These are phyloP conservation scores for Formica aserva DNA, from an alignment of 2,888 invertebrate genomes.

Conservation along the genomic window DNA sequence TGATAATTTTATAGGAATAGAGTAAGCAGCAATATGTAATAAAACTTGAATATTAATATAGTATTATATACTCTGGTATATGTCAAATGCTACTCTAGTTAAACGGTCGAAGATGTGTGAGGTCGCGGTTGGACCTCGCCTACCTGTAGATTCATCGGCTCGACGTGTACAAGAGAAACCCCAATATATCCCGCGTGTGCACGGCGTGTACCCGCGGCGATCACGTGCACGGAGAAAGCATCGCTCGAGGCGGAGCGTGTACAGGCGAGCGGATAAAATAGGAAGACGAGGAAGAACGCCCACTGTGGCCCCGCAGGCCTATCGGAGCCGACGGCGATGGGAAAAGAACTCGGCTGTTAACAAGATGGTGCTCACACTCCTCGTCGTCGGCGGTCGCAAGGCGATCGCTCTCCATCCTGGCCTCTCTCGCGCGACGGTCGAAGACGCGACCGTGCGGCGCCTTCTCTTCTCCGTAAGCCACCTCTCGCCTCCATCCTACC, in stretches of 20 bases:
- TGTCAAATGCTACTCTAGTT: neutral
- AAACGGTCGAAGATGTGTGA: neutral
- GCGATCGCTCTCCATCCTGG: constrained; percentile 62
- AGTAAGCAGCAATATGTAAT: neutral
- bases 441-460: constrained; percentile 71
- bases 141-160: constrained; percentile 46
- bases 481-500: constrained; percentile 72
- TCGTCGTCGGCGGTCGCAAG: constrained; percentile 56
- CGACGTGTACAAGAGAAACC: neutral
- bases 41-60: constrained; percentile 20
- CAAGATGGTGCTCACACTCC: constrained; percentile 83
- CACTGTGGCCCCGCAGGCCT: constrained; percentile 82
- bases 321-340: constrained; percentile 81
- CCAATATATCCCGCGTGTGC: constrained; percentile 41
- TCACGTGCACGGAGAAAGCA: constrained; percentile 67
- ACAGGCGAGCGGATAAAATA: constrained; percentile 80
- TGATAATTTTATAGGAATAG: neutral
- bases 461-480: constrained; percentile 56
- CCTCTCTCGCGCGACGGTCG: constrained; percentile 60
- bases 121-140: constrained; percentile 19
- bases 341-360: constrained; percentile 83
- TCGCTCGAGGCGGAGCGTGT: constrained; percentile 82
- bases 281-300: constrained; percentile 83
- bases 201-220: constrained; percentile 56
- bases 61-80: neutral